Evolutionary conservation across 2,113 vertebrate species (phyloP).

Genomic region (Lepisosteus oculatus): DNA sequence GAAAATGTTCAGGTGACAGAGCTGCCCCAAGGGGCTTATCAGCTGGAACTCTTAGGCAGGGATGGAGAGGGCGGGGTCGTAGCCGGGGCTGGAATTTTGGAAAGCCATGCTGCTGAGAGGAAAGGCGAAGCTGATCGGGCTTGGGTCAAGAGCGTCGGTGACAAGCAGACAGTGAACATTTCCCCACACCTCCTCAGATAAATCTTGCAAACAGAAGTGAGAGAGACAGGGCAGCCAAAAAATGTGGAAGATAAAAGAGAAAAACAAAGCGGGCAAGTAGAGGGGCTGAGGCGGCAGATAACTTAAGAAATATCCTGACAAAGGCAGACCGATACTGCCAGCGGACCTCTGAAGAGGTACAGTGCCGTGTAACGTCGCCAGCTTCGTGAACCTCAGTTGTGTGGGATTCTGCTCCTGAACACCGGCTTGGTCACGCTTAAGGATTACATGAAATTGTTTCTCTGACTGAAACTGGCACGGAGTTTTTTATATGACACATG

Average conservation of each 20-base stretch:
- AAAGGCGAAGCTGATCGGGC: slow-evolving; percentile 22
- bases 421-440: too few species aligned
- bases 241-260: slow-evolving; percentile 2
- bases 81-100: slow-evolving; percentile 3
- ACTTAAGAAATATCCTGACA: background rate
- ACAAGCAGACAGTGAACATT: slow-evolving; percentile 59
- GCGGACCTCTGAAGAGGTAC: too few species aligned
- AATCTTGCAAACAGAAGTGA: slow-evolving; percentile 3
- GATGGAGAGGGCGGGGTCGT: background rate
- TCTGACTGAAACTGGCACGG: too few species aligned
- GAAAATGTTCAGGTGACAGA: too few species aligned
- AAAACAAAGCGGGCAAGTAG: background rate
- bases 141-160: slow-evolving; percentile 65
- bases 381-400: too few species aligned
- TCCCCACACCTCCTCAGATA: slow-evolving; percentile 52
- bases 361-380: too few species aligned
- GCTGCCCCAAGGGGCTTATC: too few species aligned
- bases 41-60: too few species aligned
- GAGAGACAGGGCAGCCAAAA: slow-evolving; percentile 1
- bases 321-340: too few species aligned
- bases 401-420: too few species aligned
- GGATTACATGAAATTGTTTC: too few species aligned
- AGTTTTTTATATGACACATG: background rate
- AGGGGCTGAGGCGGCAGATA: slow-evolving; percentile 1
- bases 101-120: slow-evolving; percentile 4